Percentiles rank a stretch among this genome's conserved stretches.
Conservation (phyloP, 2,797 vertebrate species). For the Spatula versicolor region DNA sequence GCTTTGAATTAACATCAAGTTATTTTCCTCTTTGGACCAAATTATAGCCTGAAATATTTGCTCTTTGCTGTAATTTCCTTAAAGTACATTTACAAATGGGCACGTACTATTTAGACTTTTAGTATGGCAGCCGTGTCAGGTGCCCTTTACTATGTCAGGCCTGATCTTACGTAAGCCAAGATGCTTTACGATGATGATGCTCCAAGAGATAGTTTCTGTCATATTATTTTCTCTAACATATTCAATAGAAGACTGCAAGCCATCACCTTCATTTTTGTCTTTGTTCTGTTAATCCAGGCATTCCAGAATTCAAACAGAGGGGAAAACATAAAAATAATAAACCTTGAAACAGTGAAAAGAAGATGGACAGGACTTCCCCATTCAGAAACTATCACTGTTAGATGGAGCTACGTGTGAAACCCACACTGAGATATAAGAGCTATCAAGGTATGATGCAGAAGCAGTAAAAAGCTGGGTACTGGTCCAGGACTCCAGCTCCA, state of each 20-base stretch:
- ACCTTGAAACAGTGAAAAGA: not conserved
- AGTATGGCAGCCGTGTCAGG: not conserved
- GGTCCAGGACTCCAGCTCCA: not conserved
- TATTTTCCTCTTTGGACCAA: not conserved
- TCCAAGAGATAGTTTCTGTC: not conserved
- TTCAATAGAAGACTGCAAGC: not conserved
- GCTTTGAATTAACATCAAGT: not conserved
- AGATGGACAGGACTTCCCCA: not conserved
- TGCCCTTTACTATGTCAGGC: not conserved
- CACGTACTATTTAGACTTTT: not conserved
- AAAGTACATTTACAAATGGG: not conserved
- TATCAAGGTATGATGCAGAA: not conserved
- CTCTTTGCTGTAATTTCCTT: not conserved
- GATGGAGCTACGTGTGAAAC: not conserved
- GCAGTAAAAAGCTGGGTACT: not conserved
- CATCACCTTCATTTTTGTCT: not conserved
- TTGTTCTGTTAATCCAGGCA: not conserved
- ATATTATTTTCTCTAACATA: not conserved
- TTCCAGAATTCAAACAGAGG: not conserved
- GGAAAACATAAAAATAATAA: not conserved
- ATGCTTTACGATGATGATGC: not conserved
- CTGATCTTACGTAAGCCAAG: not conserved
- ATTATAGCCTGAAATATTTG: not conserved
- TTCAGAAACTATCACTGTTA: not conserved
- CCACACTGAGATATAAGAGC: not conserved